Evolutionary conservation across 2,888 invertebrate species (phyloP).

Genomic region (Metallyticus violacea): DNA sequence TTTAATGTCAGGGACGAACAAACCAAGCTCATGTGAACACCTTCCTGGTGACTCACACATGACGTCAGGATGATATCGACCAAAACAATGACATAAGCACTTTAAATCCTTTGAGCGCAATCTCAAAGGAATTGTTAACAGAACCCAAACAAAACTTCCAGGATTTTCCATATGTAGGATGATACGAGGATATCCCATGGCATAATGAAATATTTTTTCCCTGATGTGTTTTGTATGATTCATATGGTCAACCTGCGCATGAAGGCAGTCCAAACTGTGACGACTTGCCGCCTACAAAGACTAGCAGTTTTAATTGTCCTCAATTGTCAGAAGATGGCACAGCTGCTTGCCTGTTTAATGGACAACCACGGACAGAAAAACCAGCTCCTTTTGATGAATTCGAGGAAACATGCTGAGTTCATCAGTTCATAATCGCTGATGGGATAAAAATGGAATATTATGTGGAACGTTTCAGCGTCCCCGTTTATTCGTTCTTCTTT

Average conservation of each 20-base stretch:
- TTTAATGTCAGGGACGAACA: background rate
- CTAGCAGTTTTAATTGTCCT: no score
- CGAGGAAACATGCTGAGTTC: background rate
- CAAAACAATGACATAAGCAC: background rate
- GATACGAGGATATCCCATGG: background rate
- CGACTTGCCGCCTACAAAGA: no score
- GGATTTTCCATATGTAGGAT: background rate
- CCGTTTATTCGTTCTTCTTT: no score
- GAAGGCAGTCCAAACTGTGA: background rate
- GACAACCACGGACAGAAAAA: background rate
- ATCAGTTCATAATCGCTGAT: background rate
- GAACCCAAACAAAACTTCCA: background rate
- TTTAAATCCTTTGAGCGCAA: background rate
- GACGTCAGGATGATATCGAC: background rate
- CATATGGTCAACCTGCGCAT: background rate
- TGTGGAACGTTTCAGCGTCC: background rate
- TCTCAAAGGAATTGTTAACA: background rate
- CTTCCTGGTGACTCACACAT: background rate
- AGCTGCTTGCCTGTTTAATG: background rate
- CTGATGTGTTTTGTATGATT: background rate
- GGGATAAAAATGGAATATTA: no score
- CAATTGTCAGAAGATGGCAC: background rate
- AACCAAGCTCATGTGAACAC: background rate
- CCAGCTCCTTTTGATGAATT: background rate
- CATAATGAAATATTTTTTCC: background rate